Conservation (phyloP, 2,797 vertebrate species). For the Taenioides sp. region DNA sequence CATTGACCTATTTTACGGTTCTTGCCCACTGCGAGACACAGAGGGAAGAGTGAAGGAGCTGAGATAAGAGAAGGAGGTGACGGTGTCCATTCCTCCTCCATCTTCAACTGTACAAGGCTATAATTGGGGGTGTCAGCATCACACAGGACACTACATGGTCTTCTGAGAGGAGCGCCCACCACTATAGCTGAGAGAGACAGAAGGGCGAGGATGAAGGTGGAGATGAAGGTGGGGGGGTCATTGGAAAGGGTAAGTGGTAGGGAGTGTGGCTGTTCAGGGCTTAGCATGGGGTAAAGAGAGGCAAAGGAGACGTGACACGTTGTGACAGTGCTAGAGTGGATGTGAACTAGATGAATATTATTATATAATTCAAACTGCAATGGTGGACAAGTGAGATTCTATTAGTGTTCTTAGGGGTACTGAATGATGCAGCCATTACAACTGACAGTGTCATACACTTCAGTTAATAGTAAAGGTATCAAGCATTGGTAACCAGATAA, state of each 20-base stretch:
- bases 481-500: too few species aligned
- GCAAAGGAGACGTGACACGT: conserved; percentile 48
- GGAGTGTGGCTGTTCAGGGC: conserved; percentile 13
- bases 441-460: background rate
- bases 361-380: conserved; percentile 65
- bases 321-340: conserved; percentile 27
- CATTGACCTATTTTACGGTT: conserved; percentile 61
- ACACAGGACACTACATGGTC: conserved; percentile 51
- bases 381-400: conserved; percentile 54
- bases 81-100: conserved; percentile 63
- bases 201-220: conserved; percentile 40
- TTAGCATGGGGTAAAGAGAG: conserved; percentile 38
- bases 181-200: conserved; percentile 58
- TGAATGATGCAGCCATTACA: background rate
- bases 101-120: conserved; percentile 59
- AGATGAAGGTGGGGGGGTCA: conserved; percentile 29
- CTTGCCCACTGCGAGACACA: conserved; percentile 36
- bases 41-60: conserved; percentile 38
- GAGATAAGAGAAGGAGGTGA: conserved; percentile 60
- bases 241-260: conserved; percentile 22
- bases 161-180: conserved; percentile 55
- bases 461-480: background rate
- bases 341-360: conserved; percentile 47
- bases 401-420: conserved; percentile 12
- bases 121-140: conserved; percentile 71